Base-by-base conservation (phyloP, 2,797 vertebrate species). In the Lemur catta region DNA sequence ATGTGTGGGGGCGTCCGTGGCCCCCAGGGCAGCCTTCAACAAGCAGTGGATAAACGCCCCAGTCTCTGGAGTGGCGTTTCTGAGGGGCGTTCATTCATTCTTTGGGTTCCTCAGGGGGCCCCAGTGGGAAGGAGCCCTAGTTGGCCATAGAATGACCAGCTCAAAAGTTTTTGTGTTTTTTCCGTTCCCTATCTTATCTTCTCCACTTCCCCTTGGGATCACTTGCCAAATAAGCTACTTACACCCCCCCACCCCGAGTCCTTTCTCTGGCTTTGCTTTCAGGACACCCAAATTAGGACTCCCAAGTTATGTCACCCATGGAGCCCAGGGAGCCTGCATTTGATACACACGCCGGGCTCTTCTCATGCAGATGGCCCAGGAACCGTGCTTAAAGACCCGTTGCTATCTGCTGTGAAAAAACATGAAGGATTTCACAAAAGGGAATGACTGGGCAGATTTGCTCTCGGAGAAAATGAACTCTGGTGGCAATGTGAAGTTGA, bases 301-400 rank as follows among this genome's bases (percentile, higher is more conserved):
- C 18, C 35, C 48, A 33, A 7, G 48, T 2, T 20, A 35, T 0
- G 33, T 30, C 1, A 18, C 18, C 15, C 12, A 0, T 0, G 14
- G 20, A 85, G 46, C 50, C 52, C 35, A 28, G 33, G 89, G 67
- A 15, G 24, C 33, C 28, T 46, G 41, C 41, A 14, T 26, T 89
- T 17, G 8, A 14, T 13, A 28, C 38, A 41, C 82, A 24, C 13
- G 0, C 2, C 57, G 65, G n/a, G 71, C 85, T 91, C 74, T 50
- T 38, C 67, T 41, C 20, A 5, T 0, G 0, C 43, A 35, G 65
- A 20, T 8, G 38, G 75, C 80, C 57, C 35, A 18, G 85, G 84
- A 80, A 35, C 38, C 46, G 2, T 1, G 1, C 55, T 38, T 26
- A 38, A 14, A 26, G 93, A 65, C 52, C 10, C 14, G 15, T 59